Conservation (phyloP, 2,888 invertebrate species). For the Tridacna crocea region DNA sequence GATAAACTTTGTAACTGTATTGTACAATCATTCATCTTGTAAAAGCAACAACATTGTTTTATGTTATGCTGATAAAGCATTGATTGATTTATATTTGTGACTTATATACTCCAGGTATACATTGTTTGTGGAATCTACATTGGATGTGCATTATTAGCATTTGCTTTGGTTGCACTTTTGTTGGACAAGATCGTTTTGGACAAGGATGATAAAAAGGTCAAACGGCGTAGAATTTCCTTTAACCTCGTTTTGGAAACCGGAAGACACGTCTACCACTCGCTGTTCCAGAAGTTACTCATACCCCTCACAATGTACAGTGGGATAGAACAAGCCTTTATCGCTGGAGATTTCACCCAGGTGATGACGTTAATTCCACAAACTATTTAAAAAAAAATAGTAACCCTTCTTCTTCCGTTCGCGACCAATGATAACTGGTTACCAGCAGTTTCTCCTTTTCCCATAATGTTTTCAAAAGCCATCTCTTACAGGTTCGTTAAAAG, state of each 20-base stretch:
- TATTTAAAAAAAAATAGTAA: too few relatives aligned
- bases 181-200: constrained; percentile 88
- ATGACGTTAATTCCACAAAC: constrained; percentile 22
- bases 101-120: constrained; percentile 87
- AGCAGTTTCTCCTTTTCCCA: too few relatives aligned
- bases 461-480: too few relatives aligned
- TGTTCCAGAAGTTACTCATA: constrained; percentile 95
- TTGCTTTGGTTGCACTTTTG: constrained; percentile 93
- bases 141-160: constrained; percentile 93
- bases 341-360: constrained; percentile 88
- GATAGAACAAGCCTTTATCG: constrained; percentile 98
- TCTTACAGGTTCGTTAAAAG: too few relatives aligned
- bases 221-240: constrained; percentile 60
- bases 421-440: too few relatives aligned
- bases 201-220: constrained; percentile 60
- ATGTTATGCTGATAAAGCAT: too few relatives aligned
- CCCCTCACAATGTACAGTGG: constrained; percentile 98
- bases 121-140: constrained; percentile 95
- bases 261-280: constrained; percentile 92
- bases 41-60: too few relatives aligned
- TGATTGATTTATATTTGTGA: too few relatives aligned
- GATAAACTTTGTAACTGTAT: too few relatives aligned
- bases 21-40: too few relatives aligned
- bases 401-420: too few relatives aligned
- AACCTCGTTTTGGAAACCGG: constrained; percentile 88